Conservation (phyloP, 2,113 vertebrate genomes). For the Chamaetylas fuelleborni region DNA sequence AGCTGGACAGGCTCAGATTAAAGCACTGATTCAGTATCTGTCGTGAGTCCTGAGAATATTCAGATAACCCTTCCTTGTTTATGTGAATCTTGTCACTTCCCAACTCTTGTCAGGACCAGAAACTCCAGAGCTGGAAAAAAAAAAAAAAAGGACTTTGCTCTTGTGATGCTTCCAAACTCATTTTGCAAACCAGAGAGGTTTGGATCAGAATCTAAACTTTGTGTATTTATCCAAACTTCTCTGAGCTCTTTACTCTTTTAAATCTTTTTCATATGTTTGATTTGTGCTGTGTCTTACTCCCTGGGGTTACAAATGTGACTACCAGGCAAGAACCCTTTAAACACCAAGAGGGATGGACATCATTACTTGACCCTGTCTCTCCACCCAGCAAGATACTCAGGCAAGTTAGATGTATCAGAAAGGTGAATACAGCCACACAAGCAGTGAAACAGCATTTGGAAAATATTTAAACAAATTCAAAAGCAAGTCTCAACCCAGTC, state of each 20-base stretch:
- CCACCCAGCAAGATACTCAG: neutral
- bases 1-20: neutral
- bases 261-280: conserved; percentile 65
- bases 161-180: conserved; percentile 43
- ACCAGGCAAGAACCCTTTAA: neutral
- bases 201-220: conserved; percentile 48
- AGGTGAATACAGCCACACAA: neutral
- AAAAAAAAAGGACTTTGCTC: neutral
- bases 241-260: conserved; percentile 41
- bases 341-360: neutral
- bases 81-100: neutral
- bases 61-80: neutral
- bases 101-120: neutral
- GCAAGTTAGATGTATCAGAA: neutral
- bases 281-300: neutral
- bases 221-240: conserved; percentile 46
- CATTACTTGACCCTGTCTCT: neutral
- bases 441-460: neutral
- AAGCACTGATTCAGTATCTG: neutral
- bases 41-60: neutral
- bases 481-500: neutral
- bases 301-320: neutral
- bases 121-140: neutral
- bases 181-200: conserved; percentile 63
- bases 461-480: neutral